Percentiles rank a stretch among this genome's conserved stretches.
Conservation (phyloP, 2,888 invertebrate genomes). For the Gastracanthus pulcherrimus region DNA sequence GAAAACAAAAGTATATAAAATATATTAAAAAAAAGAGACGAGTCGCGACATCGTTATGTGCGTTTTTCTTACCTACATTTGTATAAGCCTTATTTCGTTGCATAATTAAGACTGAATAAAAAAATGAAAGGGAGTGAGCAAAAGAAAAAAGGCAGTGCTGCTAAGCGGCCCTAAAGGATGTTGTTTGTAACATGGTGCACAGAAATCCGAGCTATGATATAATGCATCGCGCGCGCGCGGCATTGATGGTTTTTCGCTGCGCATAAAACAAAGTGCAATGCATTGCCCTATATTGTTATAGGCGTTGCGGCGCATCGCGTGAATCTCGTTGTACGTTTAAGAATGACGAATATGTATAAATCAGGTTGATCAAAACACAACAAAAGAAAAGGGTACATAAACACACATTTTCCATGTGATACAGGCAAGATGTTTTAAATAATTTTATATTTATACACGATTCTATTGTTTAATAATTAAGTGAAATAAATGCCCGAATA, state of each 20-base stretch:
- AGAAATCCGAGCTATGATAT: background rate
- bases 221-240: constrained; percentile 26
- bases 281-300: background rate
- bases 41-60: constrained; percentile 10
- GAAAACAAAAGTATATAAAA: background rate
- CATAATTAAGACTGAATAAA: constrained; percentile 53
- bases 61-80: constrained; percentile 48
- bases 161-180: background rate
- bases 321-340: constrained; percentile 42
- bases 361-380: constrained; percentile 21
- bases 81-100: constrained; percentile 52
- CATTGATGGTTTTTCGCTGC: constrained; percentile 33
- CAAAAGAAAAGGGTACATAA: constrained; percentile 19
- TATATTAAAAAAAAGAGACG: background rate
- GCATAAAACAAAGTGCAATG: constrained; percentile 2
- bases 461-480: constrained; percentile 52
- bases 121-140: background rate
- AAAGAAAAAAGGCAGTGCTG: background rate
- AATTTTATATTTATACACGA: constrained; percentile 59
- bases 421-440: constrained; percentile 58
- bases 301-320: constrained; percentile 23
- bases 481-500: constrained; percentile 47
- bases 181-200: background rate
- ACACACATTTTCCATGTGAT: constrained; percentile 55
- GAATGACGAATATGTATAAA: constrained; percentile 16